Evolutionary conservation across 2,888 invertebrate genomes (phyloP).

Genomic region (Apocheima hispidaria): DNA sequence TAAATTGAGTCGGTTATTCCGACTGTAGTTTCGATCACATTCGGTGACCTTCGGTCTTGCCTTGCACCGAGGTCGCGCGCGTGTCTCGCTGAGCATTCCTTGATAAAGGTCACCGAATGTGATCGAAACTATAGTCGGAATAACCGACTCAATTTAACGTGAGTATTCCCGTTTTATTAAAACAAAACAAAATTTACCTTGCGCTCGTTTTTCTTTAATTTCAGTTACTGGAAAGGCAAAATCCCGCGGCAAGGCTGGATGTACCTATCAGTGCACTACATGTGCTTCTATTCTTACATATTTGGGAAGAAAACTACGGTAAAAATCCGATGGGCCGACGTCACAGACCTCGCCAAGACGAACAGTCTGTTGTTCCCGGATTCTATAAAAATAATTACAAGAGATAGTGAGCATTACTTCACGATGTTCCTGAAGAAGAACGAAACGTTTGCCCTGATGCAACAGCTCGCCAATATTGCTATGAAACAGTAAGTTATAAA

Average conservation of each 20-base stretch:
- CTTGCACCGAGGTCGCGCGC: too few relatives aligned
- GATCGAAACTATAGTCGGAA: too few relatives aligned
- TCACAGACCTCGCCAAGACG: constrained; percentile 92
- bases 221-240: constrained; percentile 96
- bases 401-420: constrained; percentile 95
- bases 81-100: too few relatives aligned
- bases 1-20: too few relatives aligned
- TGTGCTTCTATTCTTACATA: constrained; percentile 98
- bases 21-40: too few relatives aligned
- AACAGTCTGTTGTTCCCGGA: constrained; percentile 93
- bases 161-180: too few relatives aligned
- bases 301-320: constrained; percentile 96
- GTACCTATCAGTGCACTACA: constrained; percentile 97
- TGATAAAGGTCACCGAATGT: too few relatives aligned
- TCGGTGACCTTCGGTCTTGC: too few relatives aligned
- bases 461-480: constrained; percentile 98
- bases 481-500: constrained; percentile 91
- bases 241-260: constrained; percentile 98
- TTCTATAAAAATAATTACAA: constrained; percentile 94
- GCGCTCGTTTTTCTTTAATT: constrained; percentile 50
- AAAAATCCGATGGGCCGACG: constrained; percentile 96
- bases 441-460: constrained; percentile 96
- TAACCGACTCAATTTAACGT: too few relatives aligned
- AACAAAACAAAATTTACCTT: too few relatives aligned
- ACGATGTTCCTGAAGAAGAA: constrained; percentile 95